Evolutionary conservation across 2,113 vertebrate species (phyloP).

Genomic region (Triplophysa dalaica): DNA sequence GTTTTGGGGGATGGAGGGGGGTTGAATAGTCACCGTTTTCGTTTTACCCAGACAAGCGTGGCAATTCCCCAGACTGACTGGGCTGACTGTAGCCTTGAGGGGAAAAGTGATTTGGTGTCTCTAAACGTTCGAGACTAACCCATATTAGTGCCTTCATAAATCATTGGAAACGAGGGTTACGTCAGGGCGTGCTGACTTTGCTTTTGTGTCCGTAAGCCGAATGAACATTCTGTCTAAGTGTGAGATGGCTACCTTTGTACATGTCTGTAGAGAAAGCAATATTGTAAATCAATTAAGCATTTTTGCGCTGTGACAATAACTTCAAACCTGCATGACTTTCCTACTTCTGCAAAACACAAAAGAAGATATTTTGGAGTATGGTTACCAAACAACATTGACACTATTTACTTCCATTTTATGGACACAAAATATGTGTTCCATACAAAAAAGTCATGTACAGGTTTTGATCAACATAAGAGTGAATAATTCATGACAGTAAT

Average conservation of each 20-base stretch:
- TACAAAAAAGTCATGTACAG: too few relatives aligned
- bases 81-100: constrained; percentile 58
- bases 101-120: constrained; percentile 62
- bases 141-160: constrained; percentile 61
- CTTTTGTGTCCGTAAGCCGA: background rate
- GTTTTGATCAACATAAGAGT: too few relatives aligned
- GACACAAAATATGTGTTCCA: too few relatives aligned
- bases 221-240: background rate
- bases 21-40: constrained; percentile 52
- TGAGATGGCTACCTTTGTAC: background rate
- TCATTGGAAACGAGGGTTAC: constrained; percentile 69
- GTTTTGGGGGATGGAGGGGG: constrained; percentile 54
- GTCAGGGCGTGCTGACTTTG: constrained; percentile 60
- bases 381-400: too few relatives aligned
- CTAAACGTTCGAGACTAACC: constrained; percentile 68
- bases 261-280: too few relatives aligned
- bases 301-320: too few relatives aligned
- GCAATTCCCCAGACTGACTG: constrained; percentile 41
- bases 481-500: too few relatives aligned
- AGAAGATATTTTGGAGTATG: too few relatives aligned
- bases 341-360: too few relatives aligned
- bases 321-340: too few relatives aligned
- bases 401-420: too few relatives aligned
- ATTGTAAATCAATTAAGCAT: too few relatives aligned
- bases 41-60: constrained; percentile 49